Conservation (phyloP, 1,140 invertebrate genomes). For the Leptoteleia sp. region DNA sequence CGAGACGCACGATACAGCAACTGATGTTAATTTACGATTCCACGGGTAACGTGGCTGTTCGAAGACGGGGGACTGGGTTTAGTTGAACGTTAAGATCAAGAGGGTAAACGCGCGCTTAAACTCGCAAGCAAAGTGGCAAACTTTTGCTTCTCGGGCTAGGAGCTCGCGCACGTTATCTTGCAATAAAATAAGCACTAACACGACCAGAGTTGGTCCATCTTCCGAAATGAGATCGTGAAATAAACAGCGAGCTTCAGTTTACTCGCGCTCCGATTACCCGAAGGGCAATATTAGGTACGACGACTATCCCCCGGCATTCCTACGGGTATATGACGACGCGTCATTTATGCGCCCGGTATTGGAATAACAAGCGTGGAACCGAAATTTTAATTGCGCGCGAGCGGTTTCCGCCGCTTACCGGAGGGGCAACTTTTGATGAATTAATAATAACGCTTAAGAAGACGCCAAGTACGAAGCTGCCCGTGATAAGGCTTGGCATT, state of each 20-base stretch:
- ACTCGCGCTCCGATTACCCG: slow-evolving; percentile 59
- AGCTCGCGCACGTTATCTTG: slow-evolving; percentile 59
- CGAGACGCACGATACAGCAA: slow-evolving; percentile 20
- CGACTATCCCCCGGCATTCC: slow-evolving; percentile 35
- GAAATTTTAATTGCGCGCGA: slow-evolving; percentile 41
- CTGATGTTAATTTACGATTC: slow-evolving; percentile 57
- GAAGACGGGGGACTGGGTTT: slow-evolving; percentile 48
- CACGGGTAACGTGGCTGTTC: slow-evolving; percentile 51
- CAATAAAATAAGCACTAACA: slow-evolving; percentile 66
- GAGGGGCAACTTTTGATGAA: slow-evolving; percentile 45
- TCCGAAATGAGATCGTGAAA: slow-evolving; percentile 65
- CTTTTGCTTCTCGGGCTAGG: slow-evolving; percentile 54
- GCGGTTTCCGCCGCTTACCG: slow-evolving; percentile 24
- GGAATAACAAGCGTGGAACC: slow-evolving; percentile 40
- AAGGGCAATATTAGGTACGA: slow-evolving; percentile 60
- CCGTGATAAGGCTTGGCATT: neutral
- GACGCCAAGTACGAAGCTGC: neutral
- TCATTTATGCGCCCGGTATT: slow-evolving; percentile 37
- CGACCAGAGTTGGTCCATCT: slow-evolving; percentile 61
- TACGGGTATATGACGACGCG: slow-evolving; percentile 30
- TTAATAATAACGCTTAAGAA: slow-evolving; percentile 40
- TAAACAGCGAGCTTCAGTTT: slow-evolving; percentile 62
- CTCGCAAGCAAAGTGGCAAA: slow-evolving; percentile 63
- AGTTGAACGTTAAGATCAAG: slow-evolving; percentile 62
- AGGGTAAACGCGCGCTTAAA: slow-evolving; percentile 62